These are phyloP conservation scores for Pasiphila rectangulata DNA, from an alignment of 2,888 invertebrate genomes.

Conservation along the genomic window DNA sequence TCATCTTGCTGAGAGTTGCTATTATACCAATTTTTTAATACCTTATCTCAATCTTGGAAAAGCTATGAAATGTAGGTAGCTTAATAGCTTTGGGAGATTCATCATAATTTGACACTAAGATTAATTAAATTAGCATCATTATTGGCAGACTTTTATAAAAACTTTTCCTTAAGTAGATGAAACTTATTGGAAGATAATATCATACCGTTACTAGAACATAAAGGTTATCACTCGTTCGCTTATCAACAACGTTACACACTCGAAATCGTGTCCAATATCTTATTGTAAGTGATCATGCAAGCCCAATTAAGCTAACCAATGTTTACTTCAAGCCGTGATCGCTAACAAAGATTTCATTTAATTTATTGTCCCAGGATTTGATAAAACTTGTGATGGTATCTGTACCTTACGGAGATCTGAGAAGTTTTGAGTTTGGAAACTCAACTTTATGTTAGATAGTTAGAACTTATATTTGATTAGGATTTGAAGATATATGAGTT, in stretches of 20 bases:
- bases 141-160: no score
- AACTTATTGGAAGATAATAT: no score
- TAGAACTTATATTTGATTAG: constrained; percentile 7
- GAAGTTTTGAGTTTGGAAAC: neutral
- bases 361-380: constrained; percentile 37
- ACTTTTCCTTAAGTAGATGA: no score
- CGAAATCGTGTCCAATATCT: constrained; percentile 32
- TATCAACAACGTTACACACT: constrained; percentile 16
- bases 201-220: constrained; percentile 7
- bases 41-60: no score
- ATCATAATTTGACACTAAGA: no score
- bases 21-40: no score
- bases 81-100: no score
- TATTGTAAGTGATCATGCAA: constrained; percentile 33
- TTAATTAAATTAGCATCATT: no score
- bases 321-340: constrained; percentile 35
- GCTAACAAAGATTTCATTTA: constrained; percentile 30
- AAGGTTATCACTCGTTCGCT: constrained; percentile 3
- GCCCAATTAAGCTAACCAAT: constrained; percentile 36
- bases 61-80: no score
- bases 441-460: neutral
- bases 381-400: constrained; percentile 36
- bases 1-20: no score
- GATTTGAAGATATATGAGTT: constrained; percentile 5
- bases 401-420: constrained; percentile 21